Conservation (phyloP, 1,140 invertebrate species). For the Drosophila pallidifrons region DNA sequence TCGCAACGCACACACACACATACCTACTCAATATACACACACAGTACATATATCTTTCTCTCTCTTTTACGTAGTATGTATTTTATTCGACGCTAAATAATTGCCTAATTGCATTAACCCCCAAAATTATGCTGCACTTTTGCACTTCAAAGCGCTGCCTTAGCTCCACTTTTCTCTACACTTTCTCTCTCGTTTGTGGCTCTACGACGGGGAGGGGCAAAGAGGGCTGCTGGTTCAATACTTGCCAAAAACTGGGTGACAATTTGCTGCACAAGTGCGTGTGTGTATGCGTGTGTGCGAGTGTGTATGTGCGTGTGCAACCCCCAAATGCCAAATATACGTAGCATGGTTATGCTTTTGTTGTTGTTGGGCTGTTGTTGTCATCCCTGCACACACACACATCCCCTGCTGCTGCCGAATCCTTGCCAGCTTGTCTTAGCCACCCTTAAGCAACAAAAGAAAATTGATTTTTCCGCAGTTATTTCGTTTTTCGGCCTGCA, state of each 20-base stretch:
- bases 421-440: constrained; percentile 7
- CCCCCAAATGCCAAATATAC: constrained; percentile 58
- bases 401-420: not conserved
- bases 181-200: constrained; percentile 50
- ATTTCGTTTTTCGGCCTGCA: constrained; percentile 55
- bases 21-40: not conserved
- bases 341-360: constrained; percentile 31
- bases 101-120: constrained; percentile 80
- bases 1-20: constrained; percentile 17
- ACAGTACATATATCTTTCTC: not conserved
- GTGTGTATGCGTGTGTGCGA: constrained; percentile 4
- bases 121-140: constrained; percentile 76
- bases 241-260: constrained; percentile 72
- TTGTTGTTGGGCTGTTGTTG: constrained; percentile 3
- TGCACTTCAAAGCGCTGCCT: constrained; percentile 70
- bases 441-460: constrained; percentile 69
- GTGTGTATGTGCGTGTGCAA: constrained; percentile 61
- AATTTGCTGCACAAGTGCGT: constrained; percentile 80
- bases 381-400: constrained; percentile 11
- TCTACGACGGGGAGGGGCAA: not conserved
- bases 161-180: constrained; percentile 38
- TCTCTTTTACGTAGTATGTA: not conserved
- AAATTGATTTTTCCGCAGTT: constrained; percentile 82
- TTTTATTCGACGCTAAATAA: constrained; percentile 53
- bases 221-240: constrained; percentile 6